Percentiles rank a stretch among this genome's conserved stretches.
Conservation (phyloP, 2,888 invertebrate species). For the Calliopum simillimum region DNA sequence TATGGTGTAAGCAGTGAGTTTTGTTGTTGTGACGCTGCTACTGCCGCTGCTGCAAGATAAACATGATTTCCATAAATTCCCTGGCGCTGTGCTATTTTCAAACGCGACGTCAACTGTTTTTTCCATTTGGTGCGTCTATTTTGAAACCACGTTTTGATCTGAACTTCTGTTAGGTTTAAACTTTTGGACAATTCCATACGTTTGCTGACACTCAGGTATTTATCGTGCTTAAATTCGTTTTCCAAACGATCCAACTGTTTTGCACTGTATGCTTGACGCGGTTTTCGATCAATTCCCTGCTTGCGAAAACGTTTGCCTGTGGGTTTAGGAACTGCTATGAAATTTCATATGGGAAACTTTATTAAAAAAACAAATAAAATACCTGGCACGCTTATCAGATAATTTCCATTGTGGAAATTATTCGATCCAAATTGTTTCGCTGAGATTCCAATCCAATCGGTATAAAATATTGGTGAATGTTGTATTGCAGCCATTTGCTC, state of each 20-base stretch:
- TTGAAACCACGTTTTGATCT: conserved; percentile 97
- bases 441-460: conserved; percentile 58
- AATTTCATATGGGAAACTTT: conserved; percentile 23
- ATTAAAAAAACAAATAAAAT: conserved; percentile 47
- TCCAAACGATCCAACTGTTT: conserved; percentile 97
- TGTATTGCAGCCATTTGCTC: conserved; percentile 36
- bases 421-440: conserved; percentile 66
- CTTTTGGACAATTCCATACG: conserved; percentile 94
- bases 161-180: conserved; percentile 87
- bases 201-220: conserved; percentile 98
- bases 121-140: conserved; percentile 95
- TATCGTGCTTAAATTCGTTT: conserved; percentile 97
- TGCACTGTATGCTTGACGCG: conserved; percentile 97
- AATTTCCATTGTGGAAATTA: conserved; percentile 49
- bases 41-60: conserved; percentile 72
- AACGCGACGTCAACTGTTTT: conserved; percentile 91
- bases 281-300: conserved; percentile 83
- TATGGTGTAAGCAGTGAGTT: conserved; percentile 46
- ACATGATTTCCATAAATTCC: conserved; percentile 72
- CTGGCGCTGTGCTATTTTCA: conserved; percentile 90
- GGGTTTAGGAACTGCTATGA: conserved; percentile 80
- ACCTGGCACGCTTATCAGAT: conserved; percentile 76
- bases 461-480: conserved; percentile 49
- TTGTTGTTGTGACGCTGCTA: conserved; percentile 42
- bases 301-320: conserved; percentile 84